phyloP scores from a whole-genome alignment of 1,140 invertebrate genomes.

The Dufourea novaeangliae region DNA sequence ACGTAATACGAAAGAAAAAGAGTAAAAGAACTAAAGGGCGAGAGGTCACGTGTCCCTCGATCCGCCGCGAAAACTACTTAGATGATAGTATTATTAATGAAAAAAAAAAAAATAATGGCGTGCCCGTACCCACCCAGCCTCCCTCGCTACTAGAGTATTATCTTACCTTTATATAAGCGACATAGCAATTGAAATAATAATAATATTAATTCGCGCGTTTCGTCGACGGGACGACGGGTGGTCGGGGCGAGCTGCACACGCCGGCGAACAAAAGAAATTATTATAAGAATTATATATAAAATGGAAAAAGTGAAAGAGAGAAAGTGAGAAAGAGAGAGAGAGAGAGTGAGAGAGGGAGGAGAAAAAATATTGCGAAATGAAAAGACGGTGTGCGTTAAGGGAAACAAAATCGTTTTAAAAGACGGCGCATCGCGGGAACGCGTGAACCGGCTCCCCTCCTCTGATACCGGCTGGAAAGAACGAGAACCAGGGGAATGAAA shows the following conservation, averaged over 20 bases:
- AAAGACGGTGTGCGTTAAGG: slow-evolving; percentile 36
- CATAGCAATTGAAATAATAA: slow-evolving; percentile 75
- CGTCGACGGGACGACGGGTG: slow-evolving; percentile 68
- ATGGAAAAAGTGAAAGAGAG: not conserved
- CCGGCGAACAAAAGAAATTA: slow-evolving; percentile 17
- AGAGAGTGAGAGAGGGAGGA: not conserved
- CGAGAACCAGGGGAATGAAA: slow-evolving; percentile 22
- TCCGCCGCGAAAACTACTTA: slow-evolving; percentile 53
- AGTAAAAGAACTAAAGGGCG: not conserved
- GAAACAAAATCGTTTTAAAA: slow-evolving; percentile 47
- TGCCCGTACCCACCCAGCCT: slow-evolving; percentile 74
- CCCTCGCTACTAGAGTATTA: slow-evolving; percentile 77
- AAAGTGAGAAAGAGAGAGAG: slow-evolving; percentile 8
- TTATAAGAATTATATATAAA: slow-evolving; percentile 38
- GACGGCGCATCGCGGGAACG: slow-evolving; percentile 49
- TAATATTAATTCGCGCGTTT: slow-evolving; percentile 68
- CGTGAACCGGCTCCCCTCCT: slow-evolving; percentile 55
- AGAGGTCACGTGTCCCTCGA: slow-evolving; percentile 60
- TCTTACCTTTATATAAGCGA: slow-evolving; percentile 77
- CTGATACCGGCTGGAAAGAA: slow-evolving; percentile 31
- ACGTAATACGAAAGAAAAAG: slow-evolving; percentile 42
- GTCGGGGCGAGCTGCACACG: slow-evolving; percentile 46
- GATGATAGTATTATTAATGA: slow-evolving; percentile 47
- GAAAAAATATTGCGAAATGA: too few species aligned
- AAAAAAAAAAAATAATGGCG: slow-evolving; percentile 40